Percentiles rank a stretch among this genome's conserved stretches.
phyloP scores from a whole-genome alignment of 2,797 vertebrate genomes.

The Phrynocephalus forsythii region DNA sequence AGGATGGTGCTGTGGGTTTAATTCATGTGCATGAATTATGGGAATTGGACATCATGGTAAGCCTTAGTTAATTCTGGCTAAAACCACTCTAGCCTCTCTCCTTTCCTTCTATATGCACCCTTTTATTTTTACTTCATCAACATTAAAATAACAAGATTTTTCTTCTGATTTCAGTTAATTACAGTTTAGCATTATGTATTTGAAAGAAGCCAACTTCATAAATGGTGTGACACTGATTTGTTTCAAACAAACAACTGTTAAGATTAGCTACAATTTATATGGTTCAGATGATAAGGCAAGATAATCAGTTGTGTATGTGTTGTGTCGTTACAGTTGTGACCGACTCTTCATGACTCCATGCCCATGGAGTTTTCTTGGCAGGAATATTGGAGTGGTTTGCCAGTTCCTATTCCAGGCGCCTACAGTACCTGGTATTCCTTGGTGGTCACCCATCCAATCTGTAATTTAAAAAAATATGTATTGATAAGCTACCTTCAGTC shows the following conservation, averaged over 20 bases:
- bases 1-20: background rate
- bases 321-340: too few species aligned
- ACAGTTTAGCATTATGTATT: background rate
- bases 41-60: background rate
- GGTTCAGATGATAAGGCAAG: background rate
- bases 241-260: background rate
- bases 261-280: background rate
- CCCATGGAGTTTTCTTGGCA: too few species aligned
- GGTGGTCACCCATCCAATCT: too few species aligned
- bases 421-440: too few species aligned
- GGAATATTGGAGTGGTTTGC: too few species aligned
- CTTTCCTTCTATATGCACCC: background rate
- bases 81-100: background rate
- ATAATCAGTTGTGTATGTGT: background rate
- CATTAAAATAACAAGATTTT: background rate
- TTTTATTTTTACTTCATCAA: background rate
- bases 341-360: too few species aligned
- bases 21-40: background rate
- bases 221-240: background rate
- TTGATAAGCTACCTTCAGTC: background rate
- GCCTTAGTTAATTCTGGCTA: background rate
- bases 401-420: too few species aligned
- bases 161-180: background rate
- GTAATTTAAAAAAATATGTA: too few species aligned
- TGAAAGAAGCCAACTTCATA: background rate